Percentiles rank a stretch among this genome's conserved stretches.
Conservation (phyloP, 2,113 vertebrate species). For the Smithornis capensis region DNA sequence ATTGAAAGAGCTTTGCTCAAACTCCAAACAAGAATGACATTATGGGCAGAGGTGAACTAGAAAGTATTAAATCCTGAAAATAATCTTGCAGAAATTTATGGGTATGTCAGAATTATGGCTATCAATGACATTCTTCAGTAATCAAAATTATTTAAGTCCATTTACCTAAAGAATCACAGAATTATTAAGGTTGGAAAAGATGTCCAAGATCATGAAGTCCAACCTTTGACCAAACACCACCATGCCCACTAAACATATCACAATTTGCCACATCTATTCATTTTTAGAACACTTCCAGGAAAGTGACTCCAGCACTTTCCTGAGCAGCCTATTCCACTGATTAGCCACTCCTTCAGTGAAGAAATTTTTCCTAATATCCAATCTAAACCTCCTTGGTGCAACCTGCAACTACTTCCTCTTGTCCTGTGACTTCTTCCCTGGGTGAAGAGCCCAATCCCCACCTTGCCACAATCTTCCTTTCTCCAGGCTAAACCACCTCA, state of each 20-base stretch:
- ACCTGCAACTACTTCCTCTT: not conserved
- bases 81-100: not conserved
- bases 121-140: not conserved
- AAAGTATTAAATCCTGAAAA: not conserved
- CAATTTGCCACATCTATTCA: not conserved
- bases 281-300: not conserved
- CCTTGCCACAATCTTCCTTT: not conserved
- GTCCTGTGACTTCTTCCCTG: not conserved
- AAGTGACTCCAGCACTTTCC: not conserved
- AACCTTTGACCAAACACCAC: not conserved
- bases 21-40: not conserved
- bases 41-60: not conserved
- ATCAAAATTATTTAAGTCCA: not conserved
- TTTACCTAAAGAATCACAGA: not conserved
- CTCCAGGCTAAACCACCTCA: not conserved
- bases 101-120: not conserved
- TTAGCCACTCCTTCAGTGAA: not conserved
- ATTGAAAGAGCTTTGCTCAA: not conserved
- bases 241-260: not conserved
- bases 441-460: not conserved
- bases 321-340: not conserved
- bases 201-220: not conserved
- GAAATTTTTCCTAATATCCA: not conserved
- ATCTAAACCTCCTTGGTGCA: too few relatives aligned
- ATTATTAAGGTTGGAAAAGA: not conserved